Evolutionary conservation across 2,888 invertebrate species (phyloP), one percentile per base, ranked within the genome.

Genomic region (Nomada goodeniana): DNA sequence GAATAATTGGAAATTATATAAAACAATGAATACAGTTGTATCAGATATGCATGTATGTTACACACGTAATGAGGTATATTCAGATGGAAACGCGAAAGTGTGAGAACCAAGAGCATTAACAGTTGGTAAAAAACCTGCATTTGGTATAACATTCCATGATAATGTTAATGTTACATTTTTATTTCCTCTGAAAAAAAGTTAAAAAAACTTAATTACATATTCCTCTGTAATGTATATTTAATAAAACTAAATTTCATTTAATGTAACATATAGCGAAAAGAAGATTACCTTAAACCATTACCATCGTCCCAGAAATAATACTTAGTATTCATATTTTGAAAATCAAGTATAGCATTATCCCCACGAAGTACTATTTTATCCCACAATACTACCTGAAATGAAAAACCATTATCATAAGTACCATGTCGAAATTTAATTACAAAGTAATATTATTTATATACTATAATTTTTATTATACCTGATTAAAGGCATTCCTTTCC

Each of bases 241-340:
- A 42, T 68, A 53, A 68, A 68, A 55, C 15, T 13, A 47, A 13
- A 44, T 55, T 44, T 15, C 15, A 36, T 20, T 53, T 47, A 3
- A 57, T 15, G 26, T 7, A 29, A 10, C 10, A 42, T 36, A 18
- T 44, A 29, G 52, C 5, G 13, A 9, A 42, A 80, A 67, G 84
- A 95, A 47, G 0, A 47, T 95, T 95, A 98, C 98, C 96, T 98
- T 69, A 99, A 95, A 89, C 99, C 99, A 94, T 98, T 98, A 81
- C 99, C 99, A 95, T 99, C 99, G 95, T 99, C 99, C 98, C 99
- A 98, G 95, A 99, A 99, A 93, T 99, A 99, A 94, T 99, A 99
- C 93, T 99, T 99, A 2, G 98, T 98, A 94, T 99, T 98, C 96
- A 98, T 97, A 91, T 98, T 98, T 93, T 98, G 98, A 92, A 98